Percentiles rank a stretch among this genome's conserved stretches.
Conservation (phyloP, 2,797 vertebrate genomes). For the Notolabrus celidotus region DNA sequence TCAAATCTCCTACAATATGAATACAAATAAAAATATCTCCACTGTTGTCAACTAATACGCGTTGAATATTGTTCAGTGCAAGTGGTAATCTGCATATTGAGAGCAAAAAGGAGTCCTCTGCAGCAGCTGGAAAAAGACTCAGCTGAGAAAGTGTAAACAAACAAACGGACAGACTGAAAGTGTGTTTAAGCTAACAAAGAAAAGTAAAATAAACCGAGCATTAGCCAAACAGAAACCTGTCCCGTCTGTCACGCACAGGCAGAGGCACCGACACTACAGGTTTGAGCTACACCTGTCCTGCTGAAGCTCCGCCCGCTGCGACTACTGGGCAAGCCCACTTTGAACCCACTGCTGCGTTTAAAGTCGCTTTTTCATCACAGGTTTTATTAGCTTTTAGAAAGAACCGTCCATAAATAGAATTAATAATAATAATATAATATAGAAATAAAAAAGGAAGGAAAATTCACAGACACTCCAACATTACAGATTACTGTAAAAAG, state of each 20-base stretch:
- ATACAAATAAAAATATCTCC: background rate
- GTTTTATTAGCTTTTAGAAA: no score
- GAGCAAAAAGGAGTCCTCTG: background rate
- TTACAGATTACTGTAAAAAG: no score
- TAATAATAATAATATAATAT: no score
- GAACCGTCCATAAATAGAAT: background rate
- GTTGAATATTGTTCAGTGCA: background rate
- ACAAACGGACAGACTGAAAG: accelerated
- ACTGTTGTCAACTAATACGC: background rate
- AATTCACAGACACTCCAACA: no score
- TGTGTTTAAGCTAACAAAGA: background rate
- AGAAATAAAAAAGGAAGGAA: background rate
- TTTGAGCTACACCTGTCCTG: slow-evolving; percentile 59
- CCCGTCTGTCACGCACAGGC: slow-evolving; percentile 6
- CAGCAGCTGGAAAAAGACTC: background rate
- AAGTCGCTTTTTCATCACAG: no score
- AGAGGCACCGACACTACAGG: background rate
- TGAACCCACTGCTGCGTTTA: background rate
- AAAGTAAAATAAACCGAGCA: background rate
- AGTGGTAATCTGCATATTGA: background rate
- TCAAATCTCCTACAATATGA: background rate
- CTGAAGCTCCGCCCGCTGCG: slow-evolving; percentile 2
- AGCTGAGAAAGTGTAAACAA: background rate
- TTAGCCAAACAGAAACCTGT: background rate
- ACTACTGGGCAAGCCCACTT: background rate